Base-by-base conservation (phyloP, 2,113 vertebrate species). In the Serinus canaria region DNA sequence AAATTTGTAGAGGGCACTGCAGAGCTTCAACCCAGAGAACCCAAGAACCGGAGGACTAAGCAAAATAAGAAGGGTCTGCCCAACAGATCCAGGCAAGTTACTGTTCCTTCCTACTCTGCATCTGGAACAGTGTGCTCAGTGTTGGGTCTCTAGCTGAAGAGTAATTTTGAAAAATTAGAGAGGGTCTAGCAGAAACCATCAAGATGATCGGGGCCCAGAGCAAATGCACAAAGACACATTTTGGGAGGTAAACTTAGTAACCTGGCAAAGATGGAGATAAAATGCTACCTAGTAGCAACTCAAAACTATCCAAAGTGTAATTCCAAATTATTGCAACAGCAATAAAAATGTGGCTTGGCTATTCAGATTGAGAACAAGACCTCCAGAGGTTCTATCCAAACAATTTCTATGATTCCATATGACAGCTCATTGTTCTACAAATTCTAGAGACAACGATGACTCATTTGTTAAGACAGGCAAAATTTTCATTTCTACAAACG, bases 211-310 rank as follows among this genome's bases (percentile, higher is more conserved):
- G 8, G 28, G 18, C 9, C 15, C 27, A 74, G 35, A 62, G 6
- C 9, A 82, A 30, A 14, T 1, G 6, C 18, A 62, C 33, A 77
- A 76, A 0, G 2, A 60, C 15, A 56, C 30, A 58, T 0, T 75
- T 46, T 52, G 7, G 8, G 56, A 69, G 5, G 0, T 50, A 43
- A 72, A 1, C 1, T 68, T 31, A 68, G 27, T 72, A 67, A 12
- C 7, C 15, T 33, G 33, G 33, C 31, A 82, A 66, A 87, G n/a
- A 28, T 11, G 24, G 46, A 74, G 50, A 16, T 22, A 62, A 44
- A 37, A 17, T 6, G 7, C 30, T 52, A 75, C 31, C 9, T 47
- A 70, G 35, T 6, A 78, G 41, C 23, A 79, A 72, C 2, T 37
- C 69, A 52, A 13, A 78, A 43, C 37, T 28, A 82, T 25, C 23